Evolutionary conservation across 2,888 invertebrate species (phyloP), one percentile per base, ranked within the genome.

Genomic region (Pimpla rufipes): DNA sequence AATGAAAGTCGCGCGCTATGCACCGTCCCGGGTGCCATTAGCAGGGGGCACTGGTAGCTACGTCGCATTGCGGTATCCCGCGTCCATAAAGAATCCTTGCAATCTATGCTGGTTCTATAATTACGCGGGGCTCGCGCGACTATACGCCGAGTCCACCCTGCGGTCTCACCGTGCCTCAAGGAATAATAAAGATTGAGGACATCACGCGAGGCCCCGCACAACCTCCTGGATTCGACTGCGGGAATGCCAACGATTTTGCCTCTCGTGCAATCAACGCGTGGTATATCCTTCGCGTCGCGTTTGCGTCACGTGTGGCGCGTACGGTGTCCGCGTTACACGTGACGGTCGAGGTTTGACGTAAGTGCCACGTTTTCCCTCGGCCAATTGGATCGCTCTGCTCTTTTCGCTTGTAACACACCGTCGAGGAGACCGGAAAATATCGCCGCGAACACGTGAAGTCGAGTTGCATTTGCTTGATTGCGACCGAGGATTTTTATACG

Each of bases 61-160:
- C 88, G 89, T 89, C 89, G 89, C 89, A 89, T 77, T 89, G 88
- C 89, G 88, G 89, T 88, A 89, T 86, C 84, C 86, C 21, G 73
- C 67, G 73, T 77, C 68, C 77, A 83, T 80, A 80, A 83, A 83
- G 79, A 80, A 80, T 80, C 77, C 79, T 83, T 74, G 79, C 77
- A 73, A 83, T 83, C 35, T 77, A 80, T 57, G 73, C 80, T 29
- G 40, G 73, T 80, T 80, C 80, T 68, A 80, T 80, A 83, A 83
- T 70, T 62, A 83, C 73, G 13, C 40, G 42, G 45, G 55, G 23
- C 81, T 64, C 52, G 23, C 45, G 37, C 35, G 42, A 45, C n/a
- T n/a, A n/a, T n/a, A n/a, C n/a, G n/a, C n/a, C n/a, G 29, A 29
- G 68, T 67, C 67, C 73, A 82, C 73, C 62, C 73, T 68, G 29